Evolutionary conservation across 2,888 invertebrate genomes (phyloP).

Genomic region (Heteromurus nitidus): DNA sequence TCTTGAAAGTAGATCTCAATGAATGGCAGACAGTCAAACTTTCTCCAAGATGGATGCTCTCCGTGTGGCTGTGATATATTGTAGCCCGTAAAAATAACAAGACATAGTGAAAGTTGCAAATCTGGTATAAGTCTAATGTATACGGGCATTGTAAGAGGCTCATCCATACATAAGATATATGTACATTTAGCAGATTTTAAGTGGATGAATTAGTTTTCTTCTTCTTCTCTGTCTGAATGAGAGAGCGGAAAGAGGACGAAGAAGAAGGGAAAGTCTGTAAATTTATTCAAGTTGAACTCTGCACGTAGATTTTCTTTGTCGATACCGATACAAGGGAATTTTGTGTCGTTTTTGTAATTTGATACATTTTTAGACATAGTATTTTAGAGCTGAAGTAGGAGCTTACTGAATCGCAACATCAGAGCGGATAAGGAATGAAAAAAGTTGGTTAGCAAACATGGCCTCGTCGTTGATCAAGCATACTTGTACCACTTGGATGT

Average conservation of each 20-base stretch:
- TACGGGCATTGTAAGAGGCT: too few species aligned
- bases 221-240: not conserved
- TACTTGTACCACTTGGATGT: not conserved
- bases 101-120: too few species aligned
- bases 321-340: not conserved
- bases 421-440: conserved; percentile 18
- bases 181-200: not conserved
- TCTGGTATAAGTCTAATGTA: too few species aligned
- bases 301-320: not conserved
- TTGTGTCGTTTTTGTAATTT: not conserved
- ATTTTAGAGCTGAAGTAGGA: conserved; percentile 12
- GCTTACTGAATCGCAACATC: not conserved
- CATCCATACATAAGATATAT: not conserved
- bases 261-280: conserved; percentile 5
- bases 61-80: not conserved
- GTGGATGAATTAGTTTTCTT: conserved; percentile 41
- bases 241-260: not conserved
- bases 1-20: conserved; percentile 15
- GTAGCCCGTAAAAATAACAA: too few species aligned
- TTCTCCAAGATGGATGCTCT: conserved; percentile 4
- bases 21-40: conserved; percentile 17
- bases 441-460: conserved; percentile 28
- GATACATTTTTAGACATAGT: too few species aligned
- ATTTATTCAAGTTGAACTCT: not conserved
- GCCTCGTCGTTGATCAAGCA: not conserved